Percentiles rank a stretch among this genome's conserved stretches.
These are phyloP conservation scores for Ailurus styani DNA, from an alignment of 2,113 vertebrate species.

Conservation along the genomic window DNA sequence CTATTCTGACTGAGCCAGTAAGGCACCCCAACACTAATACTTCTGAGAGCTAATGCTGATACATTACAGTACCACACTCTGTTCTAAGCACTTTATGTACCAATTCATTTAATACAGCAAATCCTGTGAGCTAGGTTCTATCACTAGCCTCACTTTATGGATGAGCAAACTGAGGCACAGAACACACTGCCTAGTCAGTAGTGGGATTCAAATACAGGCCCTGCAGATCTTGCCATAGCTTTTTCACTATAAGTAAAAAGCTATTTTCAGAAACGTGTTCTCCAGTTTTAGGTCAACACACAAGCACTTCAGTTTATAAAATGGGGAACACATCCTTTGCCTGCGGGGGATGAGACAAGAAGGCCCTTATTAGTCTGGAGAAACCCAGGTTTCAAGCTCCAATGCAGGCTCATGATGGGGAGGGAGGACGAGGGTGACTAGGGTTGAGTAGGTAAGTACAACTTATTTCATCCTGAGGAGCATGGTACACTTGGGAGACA, in stretches of 20 bases:
- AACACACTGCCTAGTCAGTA: not conserved
- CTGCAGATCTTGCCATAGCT: not conserved
- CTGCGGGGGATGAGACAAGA: not conserved
- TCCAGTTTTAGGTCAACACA: not conserved
- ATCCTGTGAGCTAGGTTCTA: not conserved
- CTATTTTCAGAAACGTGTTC: not conserved
- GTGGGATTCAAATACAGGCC: not conserved
- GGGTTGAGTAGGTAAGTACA: not conserved
- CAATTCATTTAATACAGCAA: not conserved
- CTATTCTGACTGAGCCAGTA: not conserved
- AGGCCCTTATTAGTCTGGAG: not conserved
- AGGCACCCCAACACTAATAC: not conserved
- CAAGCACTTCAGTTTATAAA: not conserved
- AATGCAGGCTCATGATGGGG: not conserved
- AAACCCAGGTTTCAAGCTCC: not conserved
- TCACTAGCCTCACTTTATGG: not conserved
- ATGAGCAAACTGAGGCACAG: not conserved
- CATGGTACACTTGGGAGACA: not conserved
- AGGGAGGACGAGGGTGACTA: not conserved
- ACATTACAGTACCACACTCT: not conserved
- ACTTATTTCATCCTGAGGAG: not conserved
- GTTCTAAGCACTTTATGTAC: not conserved
- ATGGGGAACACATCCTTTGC: not conserved
- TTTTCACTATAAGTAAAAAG: not conserved
- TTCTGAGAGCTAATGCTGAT: not conserved